Conservation (phyloP, 2,888 invertebrate species). For the Octonoba sinensis region DNA sequence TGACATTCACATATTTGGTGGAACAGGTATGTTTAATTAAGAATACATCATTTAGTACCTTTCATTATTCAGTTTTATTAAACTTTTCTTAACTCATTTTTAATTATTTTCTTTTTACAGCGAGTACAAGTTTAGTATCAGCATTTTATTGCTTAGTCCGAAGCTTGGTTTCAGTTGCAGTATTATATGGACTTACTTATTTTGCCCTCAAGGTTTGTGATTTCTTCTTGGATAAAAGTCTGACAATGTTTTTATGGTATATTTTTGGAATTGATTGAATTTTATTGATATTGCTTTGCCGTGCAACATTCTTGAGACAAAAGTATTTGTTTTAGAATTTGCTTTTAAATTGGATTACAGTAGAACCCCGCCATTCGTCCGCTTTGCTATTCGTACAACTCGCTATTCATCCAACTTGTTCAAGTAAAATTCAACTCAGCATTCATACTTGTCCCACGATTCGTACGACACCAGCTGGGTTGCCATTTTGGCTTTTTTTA, state of each 20-base stretch:
- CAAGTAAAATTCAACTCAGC: too few species aligned
- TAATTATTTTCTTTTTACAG: slow-evolving; percentile 24
- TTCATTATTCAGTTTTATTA: not conserved
- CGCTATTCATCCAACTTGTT: too few species aligned
- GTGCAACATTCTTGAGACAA: not conserved
- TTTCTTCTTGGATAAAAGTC: not conserved
- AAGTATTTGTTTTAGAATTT: not conserved
- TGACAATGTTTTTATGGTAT: too few species aligned
- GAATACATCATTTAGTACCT: not conserved
- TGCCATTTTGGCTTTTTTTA: too few species aligned
- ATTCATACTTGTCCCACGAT: too few species aligned
- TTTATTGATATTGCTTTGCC: not conserved
- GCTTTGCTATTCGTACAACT: too few species aligned
- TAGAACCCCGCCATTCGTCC: too few species aligned
- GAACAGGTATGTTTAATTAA: slow-evolving; percentile 85
- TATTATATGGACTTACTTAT: slow-evolving; percentile 88
- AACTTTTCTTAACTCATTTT: not conserved
- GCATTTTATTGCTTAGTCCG: slow-evolving; percentile 84
- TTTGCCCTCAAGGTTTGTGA: slow-evolving; percentile 82
- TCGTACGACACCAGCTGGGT: too few species aligned
- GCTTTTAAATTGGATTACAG: not conserved
- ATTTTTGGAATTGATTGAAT: too few species aligned
- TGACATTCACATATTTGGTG: slow-evolving; percentile 76
- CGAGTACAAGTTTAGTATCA: slow-evolving; percentile 76
- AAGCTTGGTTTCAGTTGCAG: slow-evolving; percentile 82